Evolutionary conservation across 2,888 invertebrate species (phyloP).

Genomic region (Thyatira batis): DNA sequence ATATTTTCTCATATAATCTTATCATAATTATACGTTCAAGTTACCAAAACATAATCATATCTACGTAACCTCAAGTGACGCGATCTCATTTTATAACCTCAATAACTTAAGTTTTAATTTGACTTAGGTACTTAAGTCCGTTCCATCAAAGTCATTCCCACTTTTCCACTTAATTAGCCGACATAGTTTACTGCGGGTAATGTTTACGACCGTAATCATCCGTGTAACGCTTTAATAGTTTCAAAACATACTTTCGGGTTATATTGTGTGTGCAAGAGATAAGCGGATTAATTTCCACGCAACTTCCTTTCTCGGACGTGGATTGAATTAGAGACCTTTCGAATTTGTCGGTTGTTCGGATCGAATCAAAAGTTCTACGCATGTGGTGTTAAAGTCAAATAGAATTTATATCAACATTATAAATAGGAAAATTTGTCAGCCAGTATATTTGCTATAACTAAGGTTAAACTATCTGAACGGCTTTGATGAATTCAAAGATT

Average conservation of each 20-base stretch:
- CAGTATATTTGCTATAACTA: too few species aligned
- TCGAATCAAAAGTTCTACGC: slow-evolving; percentile 8
- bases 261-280: slow-evolving; percentile 34
- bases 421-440: too few species aligned
- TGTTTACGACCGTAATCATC: neutral
- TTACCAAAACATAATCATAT: neutral
- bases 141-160: neutral
- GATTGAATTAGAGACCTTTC: slow-evolving; percentile 55
- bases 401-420: too few species aligned
- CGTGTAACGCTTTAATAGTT: slow-evolving; percentile 30
- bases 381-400: neutral
- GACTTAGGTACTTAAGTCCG: neutral
- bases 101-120: neutral
- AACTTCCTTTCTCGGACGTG: slow-evolving; percentile 28
- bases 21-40: too few species aligned
- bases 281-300: slow-evolving; percentile 39
- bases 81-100: neutral
- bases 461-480: neutral
- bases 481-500: neutral
- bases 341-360: slow-evolving; percentile 32
- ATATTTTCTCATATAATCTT: neutral
- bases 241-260: slow-evolving; percentile 24
- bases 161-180: neutral
- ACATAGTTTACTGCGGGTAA: neutral
- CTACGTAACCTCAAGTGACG: neutral